Evolutionary conservation across 2,888 invertebrate genomes (phyloP).

Genomic region (Agriopis leucophaearia): DNA sequence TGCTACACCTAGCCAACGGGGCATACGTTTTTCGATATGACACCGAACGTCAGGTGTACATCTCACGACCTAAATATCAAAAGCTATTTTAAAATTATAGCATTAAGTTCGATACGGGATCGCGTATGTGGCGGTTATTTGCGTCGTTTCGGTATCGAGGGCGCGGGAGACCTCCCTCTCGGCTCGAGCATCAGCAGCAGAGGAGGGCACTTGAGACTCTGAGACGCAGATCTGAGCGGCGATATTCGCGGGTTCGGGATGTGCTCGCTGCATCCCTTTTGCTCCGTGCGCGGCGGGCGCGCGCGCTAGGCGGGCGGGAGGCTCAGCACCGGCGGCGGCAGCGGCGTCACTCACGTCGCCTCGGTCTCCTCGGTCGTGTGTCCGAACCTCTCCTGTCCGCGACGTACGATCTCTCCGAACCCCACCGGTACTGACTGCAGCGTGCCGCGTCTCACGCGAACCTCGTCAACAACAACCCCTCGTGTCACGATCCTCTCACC

Average conservation of each 20-base stretch:
- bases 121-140: conserved; percentile 52
- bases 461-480: conserved; percentile 61
- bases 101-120: conserved; percentile 61
- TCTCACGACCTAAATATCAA: conserved; percentile 63
- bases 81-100: conserved; percentile 60
- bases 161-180: conserved; percentile 78
- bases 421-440: conserved; percentile 77
- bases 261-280: conserved; percentile 82
- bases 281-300: conserved; percentile 71
- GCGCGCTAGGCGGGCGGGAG: conserved; percentile 74
- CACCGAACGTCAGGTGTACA: conserved; percentile 86
- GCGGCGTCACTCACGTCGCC: conserved; percentile 83
- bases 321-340: conserved; percentile 59
- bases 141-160: conserved; percentile 60
- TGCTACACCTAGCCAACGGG: conserved; percentile 84
- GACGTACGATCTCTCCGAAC: conserved; percentile 81
- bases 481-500: conserved; percentile 49
- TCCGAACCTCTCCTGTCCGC: conserved; percentile 82
- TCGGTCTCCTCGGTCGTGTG: conserved; percentile 81
- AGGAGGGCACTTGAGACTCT: conserved; percentile 82
- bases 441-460: conserved; percentile 67
- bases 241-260: conserved; percentile 76
- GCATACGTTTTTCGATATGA: conserved; percentile 85
- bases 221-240: conserved; percentile 76
- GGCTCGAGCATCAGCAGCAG: conserved; percentile 70